phyloP scores from a whole-genome alignment of 2,888 invertebrate genomes.

The Trissoscelio sp. region DNA sequence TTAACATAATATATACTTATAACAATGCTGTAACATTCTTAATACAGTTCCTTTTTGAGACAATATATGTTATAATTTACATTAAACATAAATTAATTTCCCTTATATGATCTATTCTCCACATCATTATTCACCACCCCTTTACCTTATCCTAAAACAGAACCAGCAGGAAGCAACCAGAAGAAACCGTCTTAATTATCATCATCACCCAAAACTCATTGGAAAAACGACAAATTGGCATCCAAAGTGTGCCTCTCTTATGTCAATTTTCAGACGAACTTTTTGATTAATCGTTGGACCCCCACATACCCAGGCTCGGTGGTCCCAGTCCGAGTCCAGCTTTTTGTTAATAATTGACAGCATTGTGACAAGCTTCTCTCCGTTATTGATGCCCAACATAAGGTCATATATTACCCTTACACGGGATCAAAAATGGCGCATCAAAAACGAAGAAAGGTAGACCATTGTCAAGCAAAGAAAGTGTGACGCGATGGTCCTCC shows the following conservation, averaged over 20 bases:
- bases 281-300: conserved; percentile 43
- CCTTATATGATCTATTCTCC: background rate
- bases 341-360: conserved; percentile 50
- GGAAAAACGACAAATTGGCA: conserved; percentile 11
- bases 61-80: no score
- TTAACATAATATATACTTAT: no score
- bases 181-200: background rate
- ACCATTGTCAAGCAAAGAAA: conserved; percentile 41
- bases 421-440: conserved; percentile 14
- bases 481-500: conserved; percentile 11
- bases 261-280: background rate
- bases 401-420: conserved; percentile 24
- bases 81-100: background rate
- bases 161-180: background rate
- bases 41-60: background rate
- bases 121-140: background rate
- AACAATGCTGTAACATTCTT: no score
- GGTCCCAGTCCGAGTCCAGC: conserved; percentile 6
- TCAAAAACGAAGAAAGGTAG: conserved; percentile 21
- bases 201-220: conserved; percentile 1
- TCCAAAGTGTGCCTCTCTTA: conserved; percentile 4
- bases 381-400: conserved; percentile 34
- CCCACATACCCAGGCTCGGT: conserved; percentile 19
- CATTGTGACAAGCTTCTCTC: conserved; percentile 29
- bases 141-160: background rate